Evolutionary conservation across 2,888 invertebrate genomes (phyloP), one percentile per base, ranked within the genome.

Genomic region (Caenorhabditis afra): DNA sequence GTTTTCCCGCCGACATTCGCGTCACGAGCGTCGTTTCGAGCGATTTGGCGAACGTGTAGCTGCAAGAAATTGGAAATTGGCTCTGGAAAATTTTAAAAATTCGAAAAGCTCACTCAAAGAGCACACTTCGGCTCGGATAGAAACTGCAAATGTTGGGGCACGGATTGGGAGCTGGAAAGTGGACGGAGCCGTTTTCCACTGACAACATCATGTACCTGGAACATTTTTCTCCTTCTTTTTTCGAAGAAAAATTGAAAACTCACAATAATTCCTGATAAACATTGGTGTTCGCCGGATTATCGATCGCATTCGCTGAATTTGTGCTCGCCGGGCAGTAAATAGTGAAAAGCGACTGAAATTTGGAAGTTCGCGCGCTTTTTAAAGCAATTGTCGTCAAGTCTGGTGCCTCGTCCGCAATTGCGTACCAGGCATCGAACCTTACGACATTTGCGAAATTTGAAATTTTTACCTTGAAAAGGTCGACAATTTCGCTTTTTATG

Each of bases 291-390:
- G n/a, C 41, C 20, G 83, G 67, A 47, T 80, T 71, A 50, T 87
- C 85, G 22, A 83, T 77, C 4, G 76, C 23, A 22, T 68, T 66
- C 0, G 73, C 73, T 3, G 85, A 81, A 76, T 86, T 86, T 57
- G 86, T 87, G 37, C 74, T 74, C 1, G 74, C 74, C 3, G 87
- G 87, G 12, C 83, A 83, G 55, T 85, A 87, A 8, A 87, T 55
- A 0, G 87, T 86, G 52, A 84, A 82, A 45, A 87, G 52, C 12
- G 82, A 64, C 81, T 81, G 45, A 73, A 83, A 29, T 5, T 29
- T 29, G 4, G 7, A 29, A 29, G 4, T 29, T 29, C 29, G 4
- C 29, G 29, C 29, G 4, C 3, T 29, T 29, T 29, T 29, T 29
- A 5, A n/a, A 2, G 41, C 12, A 41, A 41, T 11, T 41, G 14